Conservation (phyloP, 1,140 invertebrate genomes). For the Lethrus apterus region DNA sequence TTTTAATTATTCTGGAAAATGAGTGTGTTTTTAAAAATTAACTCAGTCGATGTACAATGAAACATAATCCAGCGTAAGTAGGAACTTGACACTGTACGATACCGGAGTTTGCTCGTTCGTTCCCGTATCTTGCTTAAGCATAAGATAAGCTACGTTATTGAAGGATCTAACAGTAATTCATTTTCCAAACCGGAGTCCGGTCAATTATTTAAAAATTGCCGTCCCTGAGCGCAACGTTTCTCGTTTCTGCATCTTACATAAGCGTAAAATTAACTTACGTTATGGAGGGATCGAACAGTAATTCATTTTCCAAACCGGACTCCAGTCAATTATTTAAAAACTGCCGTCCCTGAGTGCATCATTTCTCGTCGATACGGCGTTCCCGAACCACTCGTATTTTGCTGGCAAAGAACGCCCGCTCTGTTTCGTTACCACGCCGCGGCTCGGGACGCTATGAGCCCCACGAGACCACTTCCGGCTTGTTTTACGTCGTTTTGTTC, state of each 20-base stretch:
- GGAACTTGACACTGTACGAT: conserved; percentile 31
- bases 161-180: conserved; percentile 40
- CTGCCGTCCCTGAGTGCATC: conserved; percentile 42
- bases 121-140: conserved; percentile 32
- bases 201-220: conserved; percentile 47
- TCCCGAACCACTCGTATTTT: conserved; percentile 42
- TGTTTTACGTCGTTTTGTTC: conserved; percentile 46
- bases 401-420: conserved; percentile 23
- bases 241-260: conserved; percentile 31
- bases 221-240: conserved; percentile 38
- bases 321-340: conserved; percentile 47
- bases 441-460: conserved; percentile 27
- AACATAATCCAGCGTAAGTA: conserved; percentile 19
- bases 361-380: conserved; percentile 33
- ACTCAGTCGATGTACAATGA: too few relatives aligned
- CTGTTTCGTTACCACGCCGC: conserved; percentile 16
- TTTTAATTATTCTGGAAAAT: too few relatives aligned
- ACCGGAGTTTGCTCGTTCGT: conserved; percentile 21
- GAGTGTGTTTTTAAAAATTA: too few relatives aligned
- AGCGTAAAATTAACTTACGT: conserved; percentile 35
- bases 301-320: conserved; percentile 45
- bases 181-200: conserved; percentile 43
- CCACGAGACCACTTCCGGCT: conserved; percentile 37
- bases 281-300: conserved; percentile 36
- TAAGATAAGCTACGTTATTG: conserved; percentile 36